These are phyloP conservation scores for Hylia prasina DNA, from an alignment of 2,113 vertebrate genomes.

Conservation along the genomic window DNA sequence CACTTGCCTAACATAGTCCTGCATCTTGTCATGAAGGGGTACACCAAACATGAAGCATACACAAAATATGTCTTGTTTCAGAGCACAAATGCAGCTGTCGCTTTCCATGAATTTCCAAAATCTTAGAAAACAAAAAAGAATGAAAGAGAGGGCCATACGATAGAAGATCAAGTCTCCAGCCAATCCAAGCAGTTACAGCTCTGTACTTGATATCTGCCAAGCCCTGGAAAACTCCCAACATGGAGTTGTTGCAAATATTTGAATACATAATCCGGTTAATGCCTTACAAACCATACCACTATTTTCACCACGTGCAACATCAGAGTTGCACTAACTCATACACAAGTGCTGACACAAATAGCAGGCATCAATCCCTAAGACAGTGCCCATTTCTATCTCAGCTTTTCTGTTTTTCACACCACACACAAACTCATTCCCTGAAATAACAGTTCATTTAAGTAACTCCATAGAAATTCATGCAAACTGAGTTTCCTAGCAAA, in stretches of 20 bases:
- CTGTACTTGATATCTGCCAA: background rate
- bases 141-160: background rate
- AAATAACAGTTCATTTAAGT: background rate
- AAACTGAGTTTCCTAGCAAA: background rate
- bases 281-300: background rate
- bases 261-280: background rate
- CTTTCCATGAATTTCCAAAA: background rate
- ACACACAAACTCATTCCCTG: background rate
- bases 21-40: rapidly evolving
- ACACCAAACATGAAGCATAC: background rate
- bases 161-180: background rate
- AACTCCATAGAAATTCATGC: background rate
- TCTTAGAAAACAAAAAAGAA: background rate
- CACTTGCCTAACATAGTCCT: background rate
- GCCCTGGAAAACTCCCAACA: background rate
- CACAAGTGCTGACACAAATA: background rate
- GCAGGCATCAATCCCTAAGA: background rate
- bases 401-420: background rate
- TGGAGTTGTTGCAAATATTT: background rate
- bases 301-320: background rate
- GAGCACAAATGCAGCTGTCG: background rate
- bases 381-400: rapidly evolving
- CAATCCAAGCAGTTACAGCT: background rate
- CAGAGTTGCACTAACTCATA: background rate
- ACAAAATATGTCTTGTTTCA: background rate